Percentiles rank a stretch among this genome's conserved stretches.
Evolutionary conservation across 2,113 vertebrate species (phyloP).

Genomic region (Callaeas wilsoni): DNA sequence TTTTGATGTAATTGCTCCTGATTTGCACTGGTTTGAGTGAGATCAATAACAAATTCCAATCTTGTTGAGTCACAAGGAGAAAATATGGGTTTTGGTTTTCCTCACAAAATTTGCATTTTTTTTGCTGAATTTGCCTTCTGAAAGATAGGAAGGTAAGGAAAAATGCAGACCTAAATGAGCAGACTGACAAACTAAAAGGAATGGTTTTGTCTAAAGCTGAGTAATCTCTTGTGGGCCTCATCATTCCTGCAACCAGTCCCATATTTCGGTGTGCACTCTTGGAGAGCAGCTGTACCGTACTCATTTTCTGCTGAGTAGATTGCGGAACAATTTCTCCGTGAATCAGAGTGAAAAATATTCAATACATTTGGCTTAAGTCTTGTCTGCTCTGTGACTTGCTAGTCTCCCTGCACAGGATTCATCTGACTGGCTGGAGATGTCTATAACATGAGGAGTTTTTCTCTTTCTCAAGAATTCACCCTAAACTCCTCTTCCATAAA

Average conservation of each 20-base stretch:
- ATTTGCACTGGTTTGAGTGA: background rate
- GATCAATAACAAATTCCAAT: background rate
- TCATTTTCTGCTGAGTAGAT: background rate
- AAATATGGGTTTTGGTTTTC: background rate
- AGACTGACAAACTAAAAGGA: background rate
- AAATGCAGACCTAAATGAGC: background rate
- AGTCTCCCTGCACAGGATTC: background rate
- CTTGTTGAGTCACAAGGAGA: background rate
- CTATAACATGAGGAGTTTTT: background rate
- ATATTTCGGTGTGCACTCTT: background rate
- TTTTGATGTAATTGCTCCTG: background rate
- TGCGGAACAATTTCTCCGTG: background rate
- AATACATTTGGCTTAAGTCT: background rate
- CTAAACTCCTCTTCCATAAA: background rate
- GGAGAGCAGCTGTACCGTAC: background rate
- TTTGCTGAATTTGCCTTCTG: background rate
- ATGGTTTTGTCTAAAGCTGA: background rate
- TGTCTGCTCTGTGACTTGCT: background rate
- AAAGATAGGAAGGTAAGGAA: background rate
- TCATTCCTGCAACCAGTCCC: background rate
- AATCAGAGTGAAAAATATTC: background rate
- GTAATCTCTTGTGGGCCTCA: background rate
- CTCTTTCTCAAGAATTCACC: background rate
- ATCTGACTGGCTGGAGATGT: background rate
- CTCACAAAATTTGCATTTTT: background rate